Evolutionary conservation across 2,888 invertebrate species (phyloP).

Genomic region (Pyrgus malvae): DNA sequence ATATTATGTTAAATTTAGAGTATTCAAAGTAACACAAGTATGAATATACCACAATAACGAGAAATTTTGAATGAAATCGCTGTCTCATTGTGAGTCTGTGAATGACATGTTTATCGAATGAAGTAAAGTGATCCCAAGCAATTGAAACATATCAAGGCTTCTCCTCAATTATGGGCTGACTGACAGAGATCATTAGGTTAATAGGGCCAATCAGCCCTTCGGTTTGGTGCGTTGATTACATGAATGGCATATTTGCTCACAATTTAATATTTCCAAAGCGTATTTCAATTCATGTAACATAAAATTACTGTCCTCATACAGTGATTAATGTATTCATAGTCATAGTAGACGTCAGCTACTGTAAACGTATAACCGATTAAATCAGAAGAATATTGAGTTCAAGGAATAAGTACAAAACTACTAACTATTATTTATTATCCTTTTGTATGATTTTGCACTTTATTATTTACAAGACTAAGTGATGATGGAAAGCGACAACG

Average conservation of each 20-base stretch:
- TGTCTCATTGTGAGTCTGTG: slow-evolving; percentile 3
- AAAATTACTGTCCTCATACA: slow-evolving; percentile 21
- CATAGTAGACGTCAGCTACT: slow-evolving; percentile 6
- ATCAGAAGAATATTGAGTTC: slow-evolving; percentile 14
- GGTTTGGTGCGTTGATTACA: slow-evolving; percentile 55
- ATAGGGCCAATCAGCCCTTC: slow-evolving; percentile 69
- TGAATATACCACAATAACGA: background rate
- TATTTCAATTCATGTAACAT: slow-evolving; percentile 21
- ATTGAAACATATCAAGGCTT: slow-evolving; percentile 72
- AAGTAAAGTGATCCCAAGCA: slow-evolving; percentile 60
- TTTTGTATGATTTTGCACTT: background rate
- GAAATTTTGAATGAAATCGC: background rate
- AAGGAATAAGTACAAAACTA: background rate
- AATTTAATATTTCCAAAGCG: slow-evolving; percentile 22
- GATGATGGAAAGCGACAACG: too few species aligned
- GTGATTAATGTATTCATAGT: slow-evolving; percentile 20
- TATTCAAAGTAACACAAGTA: too few species aligned
- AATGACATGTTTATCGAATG: slow-evolving; percentile 38
- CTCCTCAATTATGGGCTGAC: slow-evolving; percentile 62
- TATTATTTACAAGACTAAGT: too few species aligned
- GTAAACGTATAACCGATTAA: slow-evolving; percentile 9
- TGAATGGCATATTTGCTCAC: slow-evolving; percentile 38
- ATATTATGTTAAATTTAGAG: too few species aligned
- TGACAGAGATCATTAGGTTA: slow-evolving; percentile 65
- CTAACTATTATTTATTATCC: background rate